These are phyloP conservation scores for Oreortyx pictus DNA, from an alignment of 2,797 vertebrate genomes.

Conservation along the genomic window DNA sequence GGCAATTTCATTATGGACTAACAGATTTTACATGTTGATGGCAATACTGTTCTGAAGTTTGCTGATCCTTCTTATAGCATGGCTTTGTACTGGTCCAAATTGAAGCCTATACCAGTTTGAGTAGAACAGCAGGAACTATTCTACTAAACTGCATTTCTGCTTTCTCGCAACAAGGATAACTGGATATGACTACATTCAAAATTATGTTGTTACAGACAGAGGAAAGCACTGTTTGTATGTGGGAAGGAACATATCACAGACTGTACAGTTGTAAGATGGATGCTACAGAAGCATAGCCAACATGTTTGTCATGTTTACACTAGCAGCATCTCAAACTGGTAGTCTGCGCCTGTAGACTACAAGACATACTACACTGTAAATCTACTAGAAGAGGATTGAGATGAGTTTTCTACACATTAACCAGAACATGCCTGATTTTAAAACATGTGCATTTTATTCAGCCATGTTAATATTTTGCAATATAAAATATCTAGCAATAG, in stretches of 20 bases:
- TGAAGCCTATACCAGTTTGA: not conserved
- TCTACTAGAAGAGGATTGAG: constrained; percentile 43
- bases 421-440: constrained; percentile 37
- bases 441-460: constrained; percentile 47
- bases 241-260: not conserved
- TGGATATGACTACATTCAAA: not conserved
- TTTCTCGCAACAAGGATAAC: not conserved
- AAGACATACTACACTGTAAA: constrained; percentile 18
- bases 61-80: not conserved
- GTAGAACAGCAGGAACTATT: not conserved
- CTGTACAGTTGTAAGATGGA: not conserved
- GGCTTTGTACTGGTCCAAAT: not conserved
- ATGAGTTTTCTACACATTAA: constrained; percentile 50
- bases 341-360: not conserved
- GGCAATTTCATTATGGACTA: not conserved
- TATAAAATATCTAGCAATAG: constrained; percentile 34
- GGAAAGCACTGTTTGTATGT: not conserved
- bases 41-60: not conserved
- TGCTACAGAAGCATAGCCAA: constrained; percentile 2
- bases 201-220: not conserved
- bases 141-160: not conserved
- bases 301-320: not conserved
- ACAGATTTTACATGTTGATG: not conserved
- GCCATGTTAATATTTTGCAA: constrained; percentile 37
- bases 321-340: constrained; percentile 30